Evolutionary conservation across 2,888 invertebrate species (phyloP), one percentile per base, ranked within the genome.

Genomic region (Epinotia nisella): DNA sequence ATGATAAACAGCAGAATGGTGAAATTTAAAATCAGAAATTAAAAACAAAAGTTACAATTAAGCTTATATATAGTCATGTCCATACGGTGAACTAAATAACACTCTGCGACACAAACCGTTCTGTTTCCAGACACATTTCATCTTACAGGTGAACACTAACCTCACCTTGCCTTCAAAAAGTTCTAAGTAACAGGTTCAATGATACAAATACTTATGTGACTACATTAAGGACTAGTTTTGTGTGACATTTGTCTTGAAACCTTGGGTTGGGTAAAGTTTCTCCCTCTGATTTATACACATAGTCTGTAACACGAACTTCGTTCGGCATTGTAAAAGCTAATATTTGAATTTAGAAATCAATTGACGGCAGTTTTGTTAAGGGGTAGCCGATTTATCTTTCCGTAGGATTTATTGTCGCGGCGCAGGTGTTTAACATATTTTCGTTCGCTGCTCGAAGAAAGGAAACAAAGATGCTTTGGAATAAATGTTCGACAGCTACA

Each of bases 341-440:
- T 77, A 75, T 77, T 76, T 76, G 76, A 74, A 76, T 77, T 77
- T 75, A 71, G 64, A 74, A 76, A 73, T 76, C 69, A 71, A 70
- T 74, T 67, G 73, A 55, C 70, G 21, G 68, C 67, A 65, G 69
- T 77, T 76, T 74, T 75, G 75, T 74, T 73, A 74, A 75, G 66
- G 74, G 70, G 71, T 58, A 55, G 73, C 45, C 55, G 68, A 68
- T 72, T 69, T 73, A 59, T 73, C 58, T 61, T 51, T 10, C 15
- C 58, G 49, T 56, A 13, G 68, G 68, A 73, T 64, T 62, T 69
- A 73, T 62, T 13, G 61, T 55, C 7, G n/a, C 24, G 58, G 21
- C 67, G 62, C 62, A 68, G 39, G 13, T 41, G 60, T 61, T 61
- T 56, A 60, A 41, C 60, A 60, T 68, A 60, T 69, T 39, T 53